phyloP scores from a whole-genome alignment of 2,888 invertebrate genomes.

The Pemphredon lugubris region DNA sequence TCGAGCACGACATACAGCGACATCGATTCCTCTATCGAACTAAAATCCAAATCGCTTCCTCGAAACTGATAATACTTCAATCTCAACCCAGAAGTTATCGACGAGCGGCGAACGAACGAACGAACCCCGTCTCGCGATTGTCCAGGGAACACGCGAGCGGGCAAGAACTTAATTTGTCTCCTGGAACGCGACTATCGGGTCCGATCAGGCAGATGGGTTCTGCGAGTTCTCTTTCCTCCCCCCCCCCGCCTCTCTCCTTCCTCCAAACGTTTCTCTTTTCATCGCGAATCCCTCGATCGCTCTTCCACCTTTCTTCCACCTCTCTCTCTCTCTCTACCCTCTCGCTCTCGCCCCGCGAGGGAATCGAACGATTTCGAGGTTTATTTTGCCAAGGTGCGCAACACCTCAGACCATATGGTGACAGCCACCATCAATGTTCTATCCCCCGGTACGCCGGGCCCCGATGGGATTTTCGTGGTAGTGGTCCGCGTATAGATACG shows the following conservation, averaged over 20 bases:
- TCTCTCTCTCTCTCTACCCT: constrained; percentile 22
- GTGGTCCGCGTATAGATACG: constrained; percentile 67
- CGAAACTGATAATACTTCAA: constrained; percentile 38
- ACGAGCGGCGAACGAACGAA: constrained; percentile 45
- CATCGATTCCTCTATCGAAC: too few relatives aligned
- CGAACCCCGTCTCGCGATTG: constrained; percentile 68
- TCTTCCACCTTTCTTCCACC: neutral
- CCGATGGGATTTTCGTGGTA: constrained; percentile 34
- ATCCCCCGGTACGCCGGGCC: constrained; percentile 26
- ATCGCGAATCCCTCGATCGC: constrained; percentile 17
- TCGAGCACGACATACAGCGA: too few relatives aligned
- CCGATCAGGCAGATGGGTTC: constrained; percentile 73
- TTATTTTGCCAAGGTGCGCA: constrained; percentile 59
- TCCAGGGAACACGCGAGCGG: constrained; percentile 61
- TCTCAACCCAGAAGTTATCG: constrained; percentile 28
- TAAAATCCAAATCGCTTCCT: constrained; percentile 39
- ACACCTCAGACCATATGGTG: constrained; percentile 73
- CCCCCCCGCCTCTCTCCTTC: constrained; percentile 12
- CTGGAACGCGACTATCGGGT: constrained; percentile 74
- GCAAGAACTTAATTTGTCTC: constrained; percentile 79
- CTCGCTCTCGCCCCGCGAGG: constrained; percentile 34
- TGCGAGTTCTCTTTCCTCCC: constrained; percentile 47
- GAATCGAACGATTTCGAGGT: constrained; percentile 65
- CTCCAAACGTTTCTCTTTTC: neutral
- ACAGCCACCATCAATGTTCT: constrained; percentile 69